A percentile compares a stretch with the other conserved stretches of the same genome.
Conservation (phyloP, 2,888 invertebrate genomes). For the Hypselothyrea guttata region DNA sequence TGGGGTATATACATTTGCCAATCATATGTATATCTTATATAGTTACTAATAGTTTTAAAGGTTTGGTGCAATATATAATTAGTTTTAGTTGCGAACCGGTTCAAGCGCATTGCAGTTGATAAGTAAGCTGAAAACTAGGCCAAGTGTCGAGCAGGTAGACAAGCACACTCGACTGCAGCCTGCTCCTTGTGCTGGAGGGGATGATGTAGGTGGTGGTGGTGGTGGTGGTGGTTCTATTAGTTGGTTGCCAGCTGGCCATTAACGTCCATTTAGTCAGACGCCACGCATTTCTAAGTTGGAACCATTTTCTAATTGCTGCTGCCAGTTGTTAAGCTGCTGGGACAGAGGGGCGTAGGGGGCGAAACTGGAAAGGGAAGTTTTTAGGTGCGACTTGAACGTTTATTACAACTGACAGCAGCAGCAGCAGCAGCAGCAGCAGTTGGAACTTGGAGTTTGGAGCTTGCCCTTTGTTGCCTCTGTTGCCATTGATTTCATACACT, state of each 20-base stretch:
- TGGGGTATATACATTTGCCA: no score
- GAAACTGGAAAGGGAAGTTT: background rate
- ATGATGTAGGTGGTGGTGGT: slow-evolving; percentile 31
- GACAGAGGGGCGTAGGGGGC: background rate
- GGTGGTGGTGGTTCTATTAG: slow-evolving; percentile 62
- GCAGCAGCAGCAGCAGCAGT: background rate
- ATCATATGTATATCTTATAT: no score
- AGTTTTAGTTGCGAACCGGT: no score
- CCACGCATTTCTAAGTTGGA: slow-evolving; percentile 75
- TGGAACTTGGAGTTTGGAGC: background rate
- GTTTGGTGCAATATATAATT: no score
- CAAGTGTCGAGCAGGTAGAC: background rate
- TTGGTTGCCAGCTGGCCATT: slow-evolving; percentile 75
- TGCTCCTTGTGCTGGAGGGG: no score
- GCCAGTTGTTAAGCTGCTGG: slow-evolving; percentile 51
- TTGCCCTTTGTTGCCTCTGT: slow-evolving; percentile 14
- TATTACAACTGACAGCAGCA: slow-evolving; percentile 64
- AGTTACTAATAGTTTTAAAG: no score
- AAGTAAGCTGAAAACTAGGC: no score
- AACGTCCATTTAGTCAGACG: slow-evolving; percentile 75
- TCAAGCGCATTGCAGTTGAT: no score
- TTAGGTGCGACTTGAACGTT: slow-evolving; percentile 60
- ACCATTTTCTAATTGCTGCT: slow-evolving; percentile 74
- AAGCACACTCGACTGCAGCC: no score
- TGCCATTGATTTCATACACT: slow-evolving; percentile 65